Conservation (phyloP, 2,113 vertebrate genomes). For the Poeciliopsis prolifica region DNA sequence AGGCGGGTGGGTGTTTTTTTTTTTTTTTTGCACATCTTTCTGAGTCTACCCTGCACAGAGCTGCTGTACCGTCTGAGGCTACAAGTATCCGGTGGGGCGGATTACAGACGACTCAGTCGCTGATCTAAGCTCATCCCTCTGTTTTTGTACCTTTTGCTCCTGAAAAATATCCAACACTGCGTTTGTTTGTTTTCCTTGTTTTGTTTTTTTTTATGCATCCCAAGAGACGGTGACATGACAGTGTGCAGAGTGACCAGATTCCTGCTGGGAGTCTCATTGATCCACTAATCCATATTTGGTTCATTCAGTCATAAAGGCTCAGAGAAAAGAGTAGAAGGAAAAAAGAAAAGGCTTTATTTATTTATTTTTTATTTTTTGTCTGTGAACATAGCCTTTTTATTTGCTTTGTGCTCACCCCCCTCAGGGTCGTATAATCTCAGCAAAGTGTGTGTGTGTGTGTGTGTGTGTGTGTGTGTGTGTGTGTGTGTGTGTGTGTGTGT, state of each 20-base stretch:
- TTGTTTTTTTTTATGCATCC: slow-evolving; percentile 8
- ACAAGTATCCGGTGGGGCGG: background rate
- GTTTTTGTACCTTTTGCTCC: slow-evolving; percentile 37
- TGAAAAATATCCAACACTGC: slow-evolving; percentile 27
- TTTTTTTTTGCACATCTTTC: no score
- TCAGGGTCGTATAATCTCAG: slow-evolving; percentile 2
- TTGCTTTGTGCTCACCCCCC: background rate
- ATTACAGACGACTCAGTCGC: slow-evolving; percentile 18
- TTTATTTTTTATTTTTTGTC: slow-evolving; percentile 22
- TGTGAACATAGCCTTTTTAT: slow-evolving; percentile 23
- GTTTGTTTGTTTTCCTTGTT: no score
- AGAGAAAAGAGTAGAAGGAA: slow-evolving; percentile 25
- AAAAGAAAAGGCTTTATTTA: slow-evolving; percentile 37
- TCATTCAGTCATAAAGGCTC: slow-evolving; percentile 57
- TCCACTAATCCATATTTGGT: slow-evolving; percentile 66
- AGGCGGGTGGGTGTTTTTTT: no score
- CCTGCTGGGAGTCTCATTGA: slow-evolving; percentile 44
- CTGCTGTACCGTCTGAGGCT: no score
- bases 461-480: slow-evolving; percentile 3
- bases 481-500: no score
- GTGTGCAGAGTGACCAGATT: slow-evolving; percentile 42
- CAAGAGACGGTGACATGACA: slow-evolving; percentile 21
- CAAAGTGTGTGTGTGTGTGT: slow-evolving; percentile 2
- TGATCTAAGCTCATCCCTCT: slow-evolving; percentile 16
- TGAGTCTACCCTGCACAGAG: no score